Evolutionary conservation across 2,797 vertebrate genomes (phyloP).

Genomic region (Hafferia zeledoni): DNA sequence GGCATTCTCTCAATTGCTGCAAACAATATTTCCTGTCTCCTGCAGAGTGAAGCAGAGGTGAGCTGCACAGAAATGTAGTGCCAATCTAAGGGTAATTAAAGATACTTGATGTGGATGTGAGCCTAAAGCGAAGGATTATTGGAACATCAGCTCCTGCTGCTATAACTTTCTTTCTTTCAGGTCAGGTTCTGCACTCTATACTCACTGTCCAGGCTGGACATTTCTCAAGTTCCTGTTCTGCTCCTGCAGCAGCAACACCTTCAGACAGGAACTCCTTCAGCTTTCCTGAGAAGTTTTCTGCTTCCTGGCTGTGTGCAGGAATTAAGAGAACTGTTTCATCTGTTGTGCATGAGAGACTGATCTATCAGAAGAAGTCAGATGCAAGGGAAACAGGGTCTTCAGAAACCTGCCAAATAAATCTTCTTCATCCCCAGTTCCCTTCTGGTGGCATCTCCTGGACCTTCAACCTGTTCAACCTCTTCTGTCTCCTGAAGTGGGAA

Average conservation of each 20-base stretch:
- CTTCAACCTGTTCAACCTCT: not conserved
- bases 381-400: not conserved
- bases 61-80: not conserved
- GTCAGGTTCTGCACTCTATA: not conserved
- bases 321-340: not conserved
- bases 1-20: not conserved
- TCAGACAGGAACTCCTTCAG: not conserved
- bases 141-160: not conserved
- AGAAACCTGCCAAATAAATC: not conserved
- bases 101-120: not conserved
- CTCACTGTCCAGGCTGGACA: fast-evolving
- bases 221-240: not conserved
- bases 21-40: not conserved
- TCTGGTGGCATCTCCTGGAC: not conserved
- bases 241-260: not conserved
- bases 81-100: not conserved
- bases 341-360: not conserved
- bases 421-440: not conserved
- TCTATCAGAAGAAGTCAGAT: not conserved
- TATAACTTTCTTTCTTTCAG: not conserved
- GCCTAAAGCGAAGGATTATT: not conserved
- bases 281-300: not conserved
- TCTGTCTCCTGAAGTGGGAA: not conserved
- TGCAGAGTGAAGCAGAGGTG: not conserved
- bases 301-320: not conserved